Evolutionary conservation across 2,113 vertebrate genomes (phyloP).

Genomic region (Phrynosoma platyrhinos): DNA sequence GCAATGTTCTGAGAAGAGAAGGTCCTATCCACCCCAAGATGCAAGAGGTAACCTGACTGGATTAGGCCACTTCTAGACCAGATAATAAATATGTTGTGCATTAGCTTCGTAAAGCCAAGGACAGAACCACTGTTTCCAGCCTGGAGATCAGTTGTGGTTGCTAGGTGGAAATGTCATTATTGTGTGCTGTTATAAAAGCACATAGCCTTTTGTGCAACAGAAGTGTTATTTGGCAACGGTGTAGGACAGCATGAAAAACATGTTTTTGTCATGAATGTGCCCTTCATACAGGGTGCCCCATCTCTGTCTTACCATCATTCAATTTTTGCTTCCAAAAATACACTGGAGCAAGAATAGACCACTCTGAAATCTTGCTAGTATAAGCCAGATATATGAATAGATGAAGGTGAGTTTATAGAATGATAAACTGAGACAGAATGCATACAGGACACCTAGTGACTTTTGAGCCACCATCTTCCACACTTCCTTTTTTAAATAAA

Average conservation of each 20-base stretch:
- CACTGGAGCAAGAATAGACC: background rate
- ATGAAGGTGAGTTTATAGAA: background rate
- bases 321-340: constrained; percentile 9
- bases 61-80: background rate
- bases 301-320: background rate
- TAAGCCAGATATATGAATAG: background rate
- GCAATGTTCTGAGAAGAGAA: background rate
- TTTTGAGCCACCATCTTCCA: constrained; percentile 2
- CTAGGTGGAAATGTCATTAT: background rate
- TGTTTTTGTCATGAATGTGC: background rate
- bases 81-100: background rate
- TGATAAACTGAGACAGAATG: background rate
- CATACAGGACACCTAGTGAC: background rate
- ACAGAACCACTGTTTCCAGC: background rate
- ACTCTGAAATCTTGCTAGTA: background rate
- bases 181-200: background rate
- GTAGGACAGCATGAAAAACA: background rate
- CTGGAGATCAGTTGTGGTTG: background rate
- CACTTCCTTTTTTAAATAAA: background rate
- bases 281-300: background rate
- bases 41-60: no score
- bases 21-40: background rate
- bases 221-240: background rate
- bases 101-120: background rate
- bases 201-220: background rate